Percentiles rank a stretch among this genome's conserved stretches.
Evolutionary conservation across 2,888 invertebrate genomes (phyloP).

Genomic region (Agriopis leucophaearia): DNA sequence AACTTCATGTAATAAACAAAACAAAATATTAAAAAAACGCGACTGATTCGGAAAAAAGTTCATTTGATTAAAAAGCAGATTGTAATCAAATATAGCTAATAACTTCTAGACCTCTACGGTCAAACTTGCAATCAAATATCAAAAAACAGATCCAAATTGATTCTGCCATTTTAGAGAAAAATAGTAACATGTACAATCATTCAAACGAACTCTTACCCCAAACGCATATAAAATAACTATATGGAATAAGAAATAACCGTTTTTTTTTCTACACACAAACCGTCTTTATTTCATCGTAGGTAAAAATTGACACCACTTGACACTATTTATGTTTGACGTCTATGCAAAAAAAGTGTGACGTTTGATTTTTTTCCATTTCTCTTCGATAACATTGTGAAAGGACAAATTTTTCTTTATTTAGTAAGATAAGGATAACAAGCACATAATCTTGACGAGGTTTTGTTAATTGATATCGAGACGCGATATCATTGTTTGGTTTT

Average conservation of each 20-base stretch:
- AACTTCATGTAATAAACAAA: no score
- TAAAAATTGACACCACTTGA: background rate
- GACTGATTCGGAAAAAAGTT: no score
- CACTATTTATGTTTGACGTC: no score
- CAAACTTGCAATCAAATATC: no score
- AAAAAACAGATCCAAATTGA: no score
- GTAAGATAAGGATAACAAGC: background rate
- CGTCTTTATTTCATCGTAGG: no score
- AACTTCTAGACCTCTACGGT: no score
- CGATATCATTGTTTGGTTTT: conserved; percentile 3
- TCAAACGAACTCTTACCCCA: no score
- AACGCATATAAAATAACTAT: no score
- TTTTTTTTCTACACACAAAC: background rate
- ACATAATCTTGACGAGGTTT: background rate
- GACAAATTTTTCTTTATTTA: background rate
- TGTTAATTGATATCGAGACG: background rate
- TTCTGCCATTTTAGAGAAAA: no score
- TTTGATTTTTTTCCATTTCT: background rate
- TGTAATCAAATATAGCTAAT: background rate
- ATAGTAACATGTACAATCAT: no score
- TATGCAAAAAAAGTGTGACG: background rate
- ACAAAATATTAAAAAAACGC: no score
- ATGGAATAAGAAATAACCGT: background rate
- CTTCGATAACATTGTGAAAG: conserved; percentile 7
- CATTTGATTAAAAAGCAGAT: background rate